These are phyloP conservation scores for Tyrannus savana DNA, from an alignment of 2,113 vertebrate genomes.

Conservation along the genomic window DNA sequence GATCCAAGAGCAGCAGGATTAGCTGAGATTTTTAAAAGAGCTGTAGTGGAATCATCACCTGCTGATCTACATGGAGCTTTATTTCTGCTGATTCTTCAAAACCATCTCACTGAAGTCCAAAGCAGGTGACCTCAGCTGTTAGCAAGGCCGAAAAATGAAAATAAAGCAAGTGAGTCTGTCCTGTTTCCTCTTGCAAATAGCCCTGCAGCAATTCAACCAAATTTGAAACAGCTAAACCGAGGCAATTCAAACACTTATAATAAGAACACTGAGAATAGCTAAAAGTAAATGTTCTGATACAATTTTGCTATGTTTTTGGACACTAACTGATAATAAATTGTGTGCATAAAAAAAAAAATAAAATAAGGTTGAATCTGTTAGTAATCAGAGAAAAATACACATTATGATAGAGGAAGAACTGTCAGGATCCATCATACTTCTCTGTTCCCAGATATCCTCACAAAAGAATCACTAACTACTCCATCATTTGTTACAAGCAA, in stretches of 20 bases:
- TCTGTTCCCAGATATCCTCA: background rate
- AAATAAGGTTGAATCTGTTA: background rate
- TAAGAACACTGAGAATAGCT: background rate
- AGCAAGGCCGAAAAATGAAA: background rate
- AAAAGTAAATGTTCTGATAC: background rate
- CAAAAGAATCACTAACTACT: background rate
- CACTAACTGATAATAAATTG: background rate
- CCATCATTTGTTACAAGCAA: background rate
- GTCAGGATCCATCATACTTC: background rate
- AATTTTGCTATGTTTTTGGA: background rate
- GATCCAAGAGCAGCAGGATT: conserved; percentile 8
- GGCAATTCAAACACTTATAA: background rate
- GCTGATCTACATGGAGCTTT: background rate
- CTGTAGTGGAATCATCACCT: background rate
- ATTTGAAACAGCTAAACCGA: background rate
- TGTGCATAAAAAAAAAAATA: background rate
- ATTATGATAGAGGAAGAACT: background rate
- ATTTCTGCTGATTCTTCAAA: background rate
- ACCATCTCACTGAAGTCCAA: background rate
- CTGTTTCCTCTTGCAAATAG: background rate
- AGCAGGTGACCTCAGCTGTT: background rate
- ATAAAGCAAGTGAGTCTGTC: background rate
- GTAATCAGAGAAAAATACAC: background rate
- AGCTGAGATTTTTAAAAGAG: background rate
- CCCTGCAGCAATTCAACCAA: background rate